Evolutionary conservation across 2,888 invertebrate species (phyloP).

Genomic region (Hirtodrosophila alboralis): DNA sequence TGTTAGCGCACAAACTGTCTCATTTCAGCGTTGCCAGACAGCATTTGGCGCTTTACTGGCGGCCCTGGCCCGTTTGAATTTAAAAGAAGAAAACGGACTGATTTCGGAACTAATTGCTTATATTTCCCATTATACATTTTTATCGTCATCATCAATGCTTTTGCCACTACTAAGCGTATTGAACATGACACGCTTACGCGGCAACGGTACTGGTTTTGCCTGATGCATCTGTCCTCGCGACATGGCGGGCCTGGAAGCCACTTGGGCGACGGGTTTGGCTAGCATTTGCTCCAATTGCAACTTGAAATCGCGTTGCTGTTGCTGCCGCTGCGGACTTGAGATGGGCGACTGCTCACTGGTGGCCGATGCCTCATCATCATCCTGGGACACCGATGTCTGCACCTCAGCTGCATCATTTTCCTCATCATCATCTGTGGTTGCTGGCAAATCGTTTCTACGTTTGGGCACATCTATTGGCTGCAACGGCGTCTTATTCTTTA

Average conservation of each 20-base stretch:
- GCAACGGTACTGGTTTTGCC: constrained; percentile 77
- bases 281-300: constrained; percentile 73
- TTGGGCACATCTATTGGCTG: constrained; percentile 54
- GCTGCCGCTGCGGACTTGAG: constrained; percentile 28
- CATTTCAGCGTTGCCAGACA: constrained; percentile 24
- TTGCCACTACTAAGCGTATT: constrained; percentile 45
- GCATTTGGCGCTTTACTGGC: constrained; percentile 2
- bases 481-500: constrained; percentile 61
- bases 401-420: constrained; percentile 24
- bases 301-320: constrained; percentile 60
- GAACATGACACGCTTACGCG: constrained; percentile 83
- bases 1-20: constrained; percentile 3
- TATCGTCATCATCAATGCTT: constrained; percentile 34
- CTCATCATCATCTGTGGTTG: constrained; percentile 21
- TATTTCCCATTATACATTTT: constrained; percentile 19
- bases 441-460: not conserved
- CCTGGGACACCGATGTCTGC: constrained; percentile 12
- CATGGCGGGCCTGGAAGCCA: constrained; percentile 30
- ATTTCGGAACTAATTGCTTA: not conserved
- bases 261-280: constrained; percentile 61
- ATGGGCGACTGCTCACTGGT: constrained; percentile 35
- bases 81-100: not conserved
- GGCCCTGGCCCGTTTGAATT: not conserved
- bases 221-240: constrained; percentile 15
- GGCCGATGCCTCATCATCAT: not conserved